Base-by-base conservation (phyloP, 2,113 vertebrate species). In the Carollia perspicillata region DNA sequence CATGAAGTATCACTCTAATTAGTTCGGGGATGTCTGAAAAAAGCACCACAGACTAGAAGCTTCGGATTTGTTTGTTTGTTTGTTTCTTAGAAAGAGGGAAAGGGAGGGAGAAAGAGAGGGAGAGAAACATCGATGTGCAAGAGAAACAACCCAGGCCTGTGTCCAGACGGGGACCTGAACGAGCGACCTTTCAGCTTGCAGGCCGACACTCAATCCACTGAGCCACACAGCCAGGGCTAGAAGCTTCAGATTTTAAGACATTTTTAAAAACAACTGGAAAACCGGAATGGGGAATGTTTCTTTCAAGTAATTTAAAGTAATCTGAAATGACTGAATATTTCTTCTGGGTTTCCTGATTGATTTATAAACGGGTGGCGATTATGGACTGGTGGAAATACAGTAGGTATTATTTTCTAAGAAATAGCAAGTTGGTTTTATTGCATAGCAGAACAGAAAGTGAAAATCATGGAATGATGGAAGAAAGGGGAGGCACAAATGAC, bases 221-320 rank as follows among this genome's bases (percentile, higher is more conserved):
- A 60, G 10, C 26, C 26, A 60, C 58, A 60, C 10, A 28, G 26
- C 58, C 58, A 60, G 58, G 58, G 58, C 58, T 58, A 58, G 22
- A 58, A 58, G 55, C 55, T 58, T 83, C 22, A 66, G 75, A 60
- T 90, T 96, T 93, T 35, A 89, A 60, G 28, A 87, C 7, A 33
- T 40, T 35, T 84, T 84, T 35, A 0, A 51, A 68, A 84, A 74
- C 6, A 84, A 51, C 23, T 55, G 92, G 30, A 78, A 86, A 72
- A 78, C 6, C 71, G 18, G 33, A n/a, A n/a, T n/a, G n/a, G 16
- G 42, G 16, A 40, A 69, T 74, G n/a, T n/a, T 23, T 66, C 33
- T 72, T n/a, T 92, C 28, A 81, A 44, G 23, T 66, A 72, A 91
- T 65, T 86, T 8, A 80, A 95, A 93, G 35, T 75, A 79, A 93